These are phyloP conservation scores for Etheostoma cragini DNA, from an alignment of 2,113 vertebrate genomes.

Conservation along the genomic window DNA sequence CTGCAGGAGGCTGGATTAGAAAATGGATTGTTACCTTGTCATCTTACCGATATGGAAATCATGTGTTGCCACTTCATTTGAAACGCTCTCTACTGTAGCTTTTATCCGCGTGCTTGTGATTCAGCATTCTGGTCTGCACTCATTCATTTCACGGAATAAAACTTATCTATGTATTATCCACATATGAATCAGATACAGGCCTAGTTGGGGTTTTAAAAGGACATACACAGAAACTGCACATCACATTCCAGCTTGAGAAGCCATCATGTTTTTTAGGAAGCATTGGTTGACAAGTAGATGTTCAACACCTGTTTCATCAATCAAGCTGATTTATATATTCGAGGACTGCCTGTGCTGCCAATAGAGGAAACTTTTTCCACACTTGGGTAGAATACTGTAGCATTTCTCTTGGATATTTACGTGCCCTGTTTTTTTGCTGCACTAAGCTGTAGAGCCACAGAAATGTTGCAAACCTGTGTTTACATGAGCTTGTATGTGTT, in stretches of 20 bases:
- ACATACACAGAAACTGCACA: not conserved
- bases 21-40: not conserved
- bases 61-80: not conserved
- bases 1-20: not conserved
- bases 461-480: conserved; percentile 23
- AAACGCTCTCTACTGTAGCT: not conserved
- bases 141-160: not conserved
- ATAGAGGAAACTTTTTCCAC: not conserved
- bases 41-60: not conserved
- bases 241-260: not conserved
- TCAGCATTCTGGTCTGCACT: not conserved
- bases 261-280: not conserved
- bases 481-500: conserved; percentile 7
- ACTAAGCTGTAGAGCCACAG: not conserved
- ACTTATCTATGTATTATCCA: not conserved
- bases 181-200: conserved; percentile 57
- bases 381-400: not conserved
- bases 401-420: not conserved
- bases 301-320: not conserved
- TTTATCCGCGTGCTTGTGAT: not conserved
- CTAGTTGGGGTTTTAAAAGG: conserved; percentile 56
- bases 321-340: not conserved
- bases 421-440: not conserved
- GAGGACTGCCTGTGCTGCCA: not conserved
- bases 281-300: not conserved